Evolutionary conservation across 23 tunicate species (phyloP).

Genomic region (Botrylloides violaceus): DNA sequence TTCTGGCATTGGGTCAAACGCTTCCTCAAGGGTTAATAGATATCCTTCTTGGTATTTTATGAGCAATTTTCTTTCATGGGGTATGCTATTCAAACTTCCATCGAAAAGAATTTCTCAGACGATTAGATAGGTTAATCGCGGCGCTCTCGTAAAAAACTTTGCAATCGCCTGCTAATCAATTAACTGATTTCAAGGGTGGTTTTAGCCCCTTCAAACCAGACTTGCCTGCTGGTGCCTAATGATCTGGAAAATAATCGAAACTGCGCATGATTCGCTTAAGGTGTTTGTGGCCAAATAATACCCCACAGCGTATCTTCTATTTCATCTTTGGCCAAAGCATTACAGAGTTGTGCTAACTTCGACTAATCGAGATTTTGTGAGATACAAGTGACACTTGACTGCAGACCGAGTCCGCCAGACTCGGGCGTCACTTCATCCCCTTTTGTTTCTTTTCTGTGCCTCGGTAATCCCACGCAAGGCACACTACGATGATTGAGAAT

Average conservation of each 20-base stretch:
- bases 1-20: no score
- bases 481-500: background rate
- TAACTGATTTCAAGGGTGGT: background rate
- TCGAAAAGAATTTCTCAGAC: background rate
- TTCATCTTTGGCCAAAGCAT: background rate
- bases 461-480: background rate
- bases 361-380: background rate
- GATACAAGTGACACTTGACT: background rate
- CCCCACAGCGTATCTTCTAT: background rate
- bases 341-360: background rate
- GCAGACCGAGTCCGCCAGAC: background rate
- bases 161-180: constrained; percentile 13
- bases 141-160: background rate
- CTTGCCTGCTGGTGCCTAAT: constrained; percentile 19
- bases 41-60: no score
- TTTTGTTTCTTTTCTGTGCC: background rate
- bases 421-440: background rate
- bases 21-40: no score
- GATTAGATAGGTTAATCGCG: constrained; percentile 1
- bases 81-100: background rate
- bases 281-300: constrained; percentile 27
- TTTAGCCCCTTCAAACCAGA: background rate
- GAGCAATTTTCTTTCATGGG: no score
- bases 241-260: constrained; percentile 27
- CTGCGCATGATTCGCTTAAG: constrained; percentile 18